Base-by-base conservation (phyloP, 2,113 vertebrate species). In the Psilopsiagon aymara region DNA sequence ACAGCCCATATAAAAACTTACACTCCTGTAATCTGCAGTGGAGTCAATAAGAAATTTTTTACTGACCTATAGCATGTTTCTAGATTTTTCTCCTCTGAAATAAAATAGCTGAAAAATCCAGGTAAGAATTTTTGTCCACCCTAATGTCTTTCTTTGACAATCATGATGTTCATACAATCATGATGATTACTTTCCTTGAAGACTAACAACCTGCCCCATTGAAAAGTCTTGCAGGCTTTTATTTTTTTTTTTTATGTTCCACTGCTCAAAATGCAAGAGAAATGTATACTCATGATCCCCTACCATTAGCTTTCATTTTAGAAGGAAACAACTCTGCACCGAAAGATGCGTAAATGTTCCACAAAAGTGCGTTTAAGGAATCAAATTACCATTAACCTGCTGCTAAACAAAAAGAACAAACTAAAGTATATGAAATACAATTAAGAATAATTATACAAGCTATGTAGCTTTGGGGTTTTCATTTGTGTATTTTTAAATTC, bases 1-100 rank as follows among this genome's bases (percentile, higher is more conserved):
- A 51, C 18, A 90, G 37, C 17, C 18, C 52, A 35, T 63, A 83
- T 53, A 63, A 95, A 94, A 95, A 53, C n/a, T 66, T 92, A 73
- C 52, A 46, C 21, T 57, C 55, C 60, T 37, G 27, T 25, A 43
- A 86, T 29, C 60, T 44, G 52, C 41, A 41, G 24, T 7, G 27
- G 11, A 15, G 13, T 39, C 75, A 88, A 12, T 8, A 64, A 88
- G 29, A 86, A 88, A 68, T 64, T 68, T 19, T 87, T 70, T 25
- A 3, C 10, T 41, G 33, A 81, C 17, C 41, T 82, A 20, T 33
- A 44, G 17, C 6, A 55, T 39, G 18, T 57, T 82, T 82, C 4
- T 27, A 31, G 16, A 31, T 35, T 64, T 75, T 86, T 25, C 28
- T 44, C 13, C 10, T 52, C 27, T 29, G 59, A 33, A 35, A 5